Conservation (phyloP, 2,797 vertebrate genomes). For the Gambelia wislizenii region DNA sequence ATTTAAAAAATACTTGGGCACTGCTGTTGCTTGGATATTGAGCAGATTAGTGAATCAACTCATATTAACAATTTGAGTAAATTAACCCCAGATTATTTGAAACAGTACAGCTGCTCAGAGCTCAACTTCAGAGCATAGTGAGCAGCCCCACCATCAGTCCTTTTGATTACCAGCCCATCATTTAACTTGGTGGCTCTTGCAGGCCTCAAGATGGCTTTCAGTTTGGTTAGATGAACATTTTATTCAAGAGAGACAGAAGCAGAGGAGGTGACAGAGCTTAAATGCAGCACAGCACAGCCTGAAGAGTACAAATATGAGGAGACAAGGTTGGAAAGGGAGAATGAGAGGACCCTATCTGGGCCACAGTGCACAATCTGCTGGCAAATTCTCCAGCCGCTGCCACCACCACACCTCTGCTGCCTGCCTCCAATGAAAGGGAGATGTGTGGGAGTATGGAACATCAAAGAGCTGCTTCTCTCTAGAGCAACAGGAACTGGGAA, state of each 20-base stretch:
- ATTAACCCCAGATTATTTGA: conserved; percentile 5
- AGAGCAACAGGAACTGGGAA: neutral
- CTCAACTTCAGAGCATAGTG: neutral
- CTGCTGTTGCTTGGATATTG: neutral
- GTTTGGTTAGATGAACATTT: neutral
- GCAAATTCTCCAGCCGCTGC: neutral
- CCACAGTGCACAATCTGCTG: neutral
- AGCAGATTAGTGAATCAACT: conserved; percentile 6
- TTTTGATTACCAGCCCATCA: neutral
- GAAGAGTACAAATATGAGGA: neutral
- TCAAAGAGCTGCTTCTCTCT: neutral
- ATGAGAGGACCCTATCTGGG: neutral
- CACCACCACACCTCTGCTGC: neutral
- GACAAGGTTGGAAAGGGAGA: neutral
- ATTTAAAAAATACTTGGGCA: neutral
- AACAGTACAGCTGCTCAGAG: neutral
- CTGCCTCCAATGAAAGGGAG: neutral
- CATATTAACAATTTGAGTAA: neutral
- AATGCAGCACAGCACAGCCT: neutral
- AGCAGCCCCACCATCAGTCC: neutral
- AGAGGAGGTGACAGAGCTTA: neutral
- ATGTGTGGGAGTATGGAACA: neutral
- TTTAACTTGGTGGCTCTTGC: neutral
- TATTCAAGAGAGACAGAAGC: neutral
- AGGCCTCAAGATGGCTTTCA: conserved; percentile 8